Evolutionary conservation across 2,888 invertebrate genomes (phyloP), one percentile per base, ranked within the genome.

Genomic region (Parelbella ahira): DNA sequence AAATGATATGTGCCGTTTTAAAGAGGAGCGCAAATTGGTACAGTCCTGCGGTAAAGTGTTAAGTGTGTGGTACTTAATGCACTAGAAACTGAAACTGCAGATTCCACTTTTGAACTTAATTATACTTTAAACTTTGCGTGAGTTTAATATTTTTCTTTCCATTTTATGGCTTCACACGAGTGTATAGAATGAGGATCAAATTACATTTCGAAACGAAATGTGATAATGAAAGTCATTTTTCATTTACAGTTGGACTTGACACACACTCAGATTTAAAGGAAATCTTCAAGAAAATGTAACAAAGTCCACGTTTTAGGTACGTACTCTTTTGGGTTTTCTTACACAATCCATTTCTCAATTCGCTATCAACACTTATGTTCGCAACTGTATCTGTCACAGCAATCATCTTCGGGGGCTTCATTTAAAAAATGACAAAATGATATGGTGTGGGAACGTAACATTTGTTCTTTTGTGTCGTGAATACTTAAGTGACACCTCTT

Each of bases 401-500:
- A 68, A 72, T 69, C 64, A 66, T 58, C 51, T 58, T 60, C 10
- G 56, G 54, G 54, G 57, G 59, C 58, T 63, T 67, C 58, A 67
- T 59, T 61, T 67, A 67, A 72, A 58, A 75, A 69, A 70, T 58
- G 48, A 65, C 57, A 64, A 77, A 72, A 68, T 65, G 56, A 70
- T 53, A 60, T 54, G 54, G 55, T 60, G 67, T 55, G 66, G 68
- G 59, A 56, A 38, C 32, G 3, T 24, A 56, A 47, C 69, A 71
- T 50, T 53, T 72, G 72, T 65, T 48, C 51, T 54, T 47, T 63
- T 47, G 49, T 56, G 49, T 51, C 53, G 57, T 73, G 67, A 77
- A 69, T 63, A 67, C 56, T 60, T 65, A 64, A 73, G 60, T 70
- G 76, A 71, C 76, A 75, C 68, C 65, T 58, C 73, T 81, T 81